Evolutionary conservation across 2,797 vertebrate species (phyloP).

Genomic region (Channallabes apus): DNA sequence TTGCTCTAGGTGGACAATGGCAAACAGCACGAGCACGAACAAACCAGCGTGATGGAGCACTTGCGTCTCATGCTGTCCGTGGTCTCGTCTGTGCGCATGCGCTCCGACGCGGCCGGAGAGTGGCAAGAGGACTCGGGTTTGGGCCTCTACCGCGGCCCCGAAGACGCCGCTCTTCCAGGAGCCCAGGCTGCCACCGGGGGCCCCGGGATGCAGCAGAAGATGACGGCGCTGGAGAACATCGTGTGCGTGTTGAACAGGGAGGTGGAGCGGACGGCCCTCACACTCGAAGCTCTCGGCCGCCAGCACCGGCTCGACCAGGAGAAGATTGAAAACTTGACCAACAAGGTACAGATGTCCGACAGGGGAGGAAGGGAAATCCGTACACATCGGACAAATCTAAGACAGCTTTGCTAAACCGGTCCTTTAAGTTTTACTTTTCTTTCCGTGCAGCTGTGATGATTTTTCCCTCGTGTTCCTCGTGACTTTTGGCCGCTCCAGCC

Average conservation of each 20-base stretch:
- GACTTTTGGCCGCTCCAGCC: slow-evolving; percentile 13
- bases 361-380: background rate
- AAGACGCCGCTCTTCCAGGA: slow-evolving; percentile 61
- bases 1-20: slow-evolving; percentile 83
- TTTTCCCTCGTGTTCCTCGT: slow-evolving; percentile 28
- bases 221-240: slow-evolving; percentile 88
- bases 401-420: background rate
- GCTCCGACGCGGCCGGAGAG: slow-evolving; percentile 61
- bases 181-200: slow-evolving; percentile 48
- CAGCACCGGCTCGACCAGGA: slow-evolving; percentile 91
- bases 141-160: slow-evolving; percentile 68
- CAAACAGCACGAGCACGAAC: slow-evolving; percentile 84
- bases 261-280: slow-evolving; percentile 84
- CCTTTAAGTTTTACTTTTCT: slow-evolving; percentile 29
- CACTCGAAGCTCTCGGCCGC: slow-evolving; percentile 81
- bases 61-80: slow-evolving; percentile 82
- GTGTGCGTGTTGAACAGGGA: slow-evolving; percentile 94
- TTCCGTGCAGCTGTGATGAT: slow-evolving; percentile 42
- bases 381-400: background rate
- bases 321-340: slow-evolving; percentile 84
- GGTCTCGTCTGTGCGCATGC: slow-evolving; percentile 63
- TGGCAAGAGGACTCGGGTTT: slow-evolving; percentile 74
- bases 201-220: slow-evolving; percentile 72
- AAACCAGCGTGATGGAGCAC: slow-evolving; percentile 80
- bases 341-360: slow-evolving; percentile 71